phyloP scores from a whole-genome alignment of 2,888 invertebrate species.

The Anoncus sp. region DNA sequence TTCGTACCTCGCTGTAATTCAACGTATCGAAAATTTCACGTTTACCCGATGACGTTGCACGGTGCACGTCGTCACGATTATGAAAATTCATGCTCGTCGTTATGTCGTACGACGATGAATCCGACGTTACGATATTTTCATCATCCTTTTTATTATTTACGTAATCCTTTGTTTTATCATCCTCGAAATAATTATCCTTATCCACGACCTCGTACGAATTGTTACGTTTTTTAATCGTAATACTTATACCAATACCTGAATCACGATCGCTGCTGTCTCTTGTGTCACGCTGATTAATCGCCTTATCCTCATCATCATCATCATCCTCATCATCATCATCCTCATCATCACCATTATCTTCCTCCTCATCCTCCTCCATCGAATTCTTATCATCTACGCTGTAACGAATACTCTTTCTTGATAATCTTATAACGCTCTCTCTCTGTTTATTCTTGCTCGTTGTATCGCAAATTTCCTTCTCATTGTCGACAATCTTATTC shows the following conservation, averaged over 20 bases:
- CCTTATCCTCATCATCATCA: slow-evolving; percentile 26
- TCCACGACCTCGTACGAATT: slow-evolving; percentile 80
- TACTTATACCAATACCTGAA: slow-evolving; percentile 78
- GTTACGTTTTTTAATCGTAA: slow-evolving; percentile 80
- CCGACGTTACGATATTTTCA: slow-evolving; percentile 52
- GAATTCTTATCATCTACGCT: background rate
- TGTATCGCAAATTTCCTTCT: background rate
- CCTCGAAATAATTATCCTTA: slow-evolving; percentile 69
- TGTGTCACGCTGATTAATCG: slow-evolving; percentile 42
- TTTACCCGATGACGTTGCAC: slow-evolving; percentile 7
- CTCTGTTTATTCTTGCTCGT: slow-evolving; percentile 33
- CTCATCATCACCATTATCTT: slow-evolving; percentile 16
- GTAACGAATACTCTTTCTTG: slow-evolving; percentile 52
- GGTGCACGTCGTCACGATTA: no score
- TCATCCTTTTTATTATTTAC: slow-evolving; percentile 61
- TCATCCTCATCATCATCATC: slow-evolving; percentile 23
- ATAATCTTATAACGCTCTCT: slow-evolving; percentile 14
- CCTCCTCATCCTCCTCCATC: slow-evolving; percentile 27
- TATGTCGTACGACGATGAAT: slow-evolving; percentile 29
- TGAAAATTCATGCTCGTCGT: no score
- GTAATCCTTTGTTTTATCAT: slow-evolving; percentile 65
- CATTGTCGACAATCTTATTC: background rate
- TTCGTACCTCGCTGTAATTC: slow-evolving; percentile 38
- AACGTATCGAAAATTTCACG: slow-evolving; percentile 40
- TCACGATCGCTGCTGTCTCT: slow-evolving; percentile 74